Conservation (phyloP, 30 jellyfish, hydroid and myxozoan genomes). For the Catostylus mosaicus region DNA sequence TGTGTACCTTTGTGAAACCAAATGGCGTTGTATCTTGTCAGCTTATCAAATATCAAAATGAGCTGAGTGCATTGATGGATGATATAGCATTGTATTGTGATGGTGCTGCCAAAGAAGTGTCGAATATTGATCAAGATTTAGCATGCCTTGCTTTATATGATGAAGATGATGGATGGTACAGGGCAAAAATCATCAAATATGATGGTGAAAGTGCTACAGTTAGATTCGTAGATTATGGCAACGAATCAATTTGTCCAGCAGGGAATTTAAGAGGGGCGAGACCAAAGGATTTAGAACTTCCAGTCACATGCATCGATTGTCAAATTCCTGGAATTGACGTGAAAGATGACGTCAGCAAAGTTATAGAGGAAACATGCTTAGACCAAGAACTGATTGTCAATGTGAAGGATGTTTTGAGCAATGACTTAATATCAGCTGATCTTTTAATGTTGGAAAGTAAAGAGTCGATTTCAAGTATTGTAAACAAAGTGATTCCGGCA, state of each 20-base stretch:
- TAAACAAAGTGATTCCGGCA: conserved; percentile 2
- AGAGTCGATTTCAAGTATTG: conserved; percentile 27
- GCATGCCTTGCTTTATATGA: conserved; percentile 41
- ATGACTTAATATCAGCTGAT: conserved; percentile 10
- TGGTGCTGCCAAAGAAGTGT: not conserved
- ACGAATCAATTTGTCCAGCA: conserved; percentile 4
- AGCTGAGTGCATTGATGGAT: conserved; percentile 23
- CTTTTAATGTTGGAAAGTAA: not conserved
- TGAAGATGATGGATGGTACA: conserved; percentile 52
- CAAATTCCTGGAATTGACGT: conserved; percentile 19
- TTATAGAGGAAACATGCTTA: conserved; percentile 21
- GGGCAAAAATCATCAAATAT: conserved; percentile 18
- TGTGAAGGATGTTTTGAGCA: conserved; percentile 5
- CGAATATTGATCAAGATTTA: not conserved
- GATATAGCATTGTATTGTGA: conserved; percentile 15
- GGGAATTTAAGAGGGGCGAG: conserved; percentile 3
- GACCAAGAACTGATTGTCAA: conserved; percentile 21
- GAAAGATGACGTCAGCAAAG: not conserved
- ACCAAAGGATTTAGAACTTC: conserved; percentile 22
- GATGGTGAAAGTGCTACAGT: conserved; percentile 15
- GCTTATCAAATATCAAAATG: conserved; percentile 1
- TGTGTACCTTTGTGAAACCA: conserved; percentile 19
- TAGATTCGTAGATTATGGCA: conserved; percentile 55
- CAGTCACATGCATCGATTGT: conserved; percentile 50
- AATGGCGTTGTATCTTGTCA: conserved; percentile 14